Percentiles rank a stretch among this genome's conserved stretches.
Conservation (phyloP, 2,113 vertebrate species). For the Suricata suricatta region DNA sequence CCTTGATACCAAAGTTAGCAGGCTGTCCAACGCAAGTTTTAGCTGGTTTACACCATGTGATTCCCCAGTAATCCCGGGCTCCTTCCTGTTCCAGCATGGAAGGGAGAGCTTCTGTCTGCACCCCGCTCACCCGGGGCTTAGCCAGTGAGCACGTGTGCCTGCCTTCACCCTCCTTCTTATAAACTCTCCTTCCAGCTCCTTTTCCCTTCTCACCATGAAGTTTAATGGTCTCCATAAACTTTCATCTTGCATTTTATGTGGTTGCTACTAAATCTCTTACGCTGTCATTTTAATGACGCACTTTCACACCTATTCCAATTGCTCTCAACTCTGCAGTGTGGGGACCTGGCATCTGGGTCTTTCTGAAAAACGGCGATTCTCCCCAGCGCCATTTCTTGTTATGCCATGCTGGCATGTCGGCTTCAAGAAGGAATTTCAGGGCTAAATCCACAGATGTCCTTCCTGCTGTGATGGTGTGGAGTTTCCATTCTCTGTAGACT, state of each 20-base stretch:
- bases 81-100: not conserved
- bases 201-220: not conserved
- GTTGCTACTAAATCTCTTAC: not conserved
- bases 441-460: not conserved
- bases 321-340: not conserved
- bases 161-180: not conserved
- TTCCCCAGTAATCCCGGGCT: no score
- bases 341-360: not conserved
- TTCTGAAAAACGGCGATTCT: not conserved
- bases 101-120: no score
- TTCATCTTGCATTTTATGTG: conserved; percentile 51
- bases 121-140: accelerated
- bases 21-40: not conserved
- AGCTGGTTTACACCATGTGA: accelerated
- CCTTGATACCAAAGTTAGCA: not conserved
- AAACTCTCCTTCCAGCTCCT: not conserved
- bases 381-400: not conserved
- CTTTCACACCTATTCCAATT: not conserved
- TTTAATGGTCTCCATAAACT: conserved; percentile 42
- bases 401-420: not conserved
- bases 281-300: conserved; percentile 4
- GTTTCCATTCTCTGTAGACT: not conserved
- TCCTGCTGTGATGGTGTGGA: not conserved
- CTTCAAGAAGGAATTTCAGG: not conserved
- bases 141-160: not conserved